Base-by-base conservation (phyloP, 2,888 invertebrate species). In the Cryptocheilus praepositus region DNA sequence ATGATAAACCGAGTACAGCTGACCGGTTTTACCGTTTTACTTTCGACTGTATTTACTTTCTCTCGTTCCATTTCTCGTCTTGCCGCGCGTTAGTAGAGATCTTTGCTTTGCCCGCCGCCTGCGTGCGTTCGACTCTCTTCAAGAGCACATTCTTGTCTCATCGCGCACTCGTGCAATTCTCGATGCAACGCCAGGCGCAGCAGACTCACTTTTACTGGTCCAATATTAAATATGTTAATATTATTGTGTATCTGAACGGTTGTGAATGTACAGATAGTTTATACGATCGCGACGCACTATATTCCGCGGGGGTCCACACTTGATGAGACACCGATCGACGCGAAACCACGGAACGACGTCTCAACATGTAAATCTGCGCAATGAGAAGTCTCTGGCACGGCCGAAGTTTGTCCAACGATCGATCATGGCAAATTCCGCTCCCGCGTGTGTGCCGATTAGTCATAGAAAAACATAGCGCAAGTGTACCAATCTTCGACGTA, bases 221-320 rank as follows among this genome's bases (percentile, higher is more conserved):
- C 85, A 81, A 84, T 84, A 85, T 86, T 85, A 81, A 85, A 85
- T 86, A 85, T 86, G 82, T 86, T 86, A 79, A 85, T 84, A 85
- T 84, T 85, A 86, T 87, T 85, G 76, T 83, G 83, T 85, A 85
- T 85, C 72, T 85, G 85, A 85, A 86, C 83, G 84, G 84, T 86
- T 85, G 85, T 84, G 83, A 85, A 80, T 86, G 85, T 85, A 86
- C 85, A 86, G 84, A 84, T 86, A 86, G 81, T 82, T 85, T 81
- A 80, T 83, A 85, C 67, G 77, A 80, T 83, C 74, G 36, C 36
- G 78, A 84, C 82, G 77, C 80, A 84, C 73, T 82, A 80, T 79
- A 78, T 81, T 79, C 82, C 81, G n/a, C n/a, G 72, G 71, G 61
- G 65, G 77, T 67, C 77, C 78, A 81, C 81, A 81, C 76, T 82